Evolutionary conservation across 2,797 vertebrate genomes (phyloP), one percentile per base, ranked within the genome.

Genomic region (Sebastes glaucus): DNA sequence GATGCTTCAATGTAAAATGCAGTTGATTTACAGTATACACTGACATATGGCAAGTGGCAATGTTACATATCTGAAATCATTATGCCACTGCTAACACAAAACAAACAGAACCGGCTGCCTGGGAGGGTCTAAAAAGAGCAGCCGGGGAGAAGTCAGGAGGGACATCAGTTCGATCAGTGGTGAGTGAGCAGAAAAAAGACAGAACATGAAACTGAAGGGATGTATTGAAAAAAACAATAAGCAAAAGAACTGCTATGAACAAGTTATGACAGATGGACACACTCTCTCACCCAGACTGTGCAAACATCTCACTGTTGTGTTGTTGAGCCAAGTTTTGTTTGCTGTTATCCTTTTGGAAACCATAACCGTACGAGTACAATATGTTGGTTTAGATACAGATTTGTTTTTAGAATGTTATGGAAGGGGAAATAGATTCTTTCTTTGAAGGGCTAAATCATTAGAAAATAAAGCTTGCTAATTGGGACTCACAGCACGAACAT

Each of bases 191-290:
- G 65, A 85, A 74, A 81, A 78, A 84, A 87, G 62, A 75, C 53
- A 22, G 73, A 87, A 89, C 81, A 71, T 84, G 85, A 91, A 89
- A 83, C 83, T 64, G 78, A 86, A 81, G 80, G 81, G 84, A 90
- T 88, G 83, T 88, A 85, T 84, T 72, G 77, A 81, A 78, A 74
- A 89, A 93, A 92, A 80, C 87, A 90, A 93, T 91, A 83, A 81
- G 61, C 80, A 86, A 86, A 86, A 88, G 60, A 88, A 78, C n/a
- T 79, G 78, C 75, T 64, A 20, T 81, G 87, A 92, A 82, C 82
- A 87, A 85, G 83, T 89, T 87, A 63, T 88, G 88, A 87, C 90
- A 91, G 88, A 86, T 74, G 85, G 82, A 73, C 70, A 72, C 71
- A 57, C 63, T 49, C 33, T 61, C 73, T 62, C 59, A 78, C 83